Base-by-base conservation (phyloP, 2,888 invertebrate genomes). In the Linyphia triangularis region DNA sequence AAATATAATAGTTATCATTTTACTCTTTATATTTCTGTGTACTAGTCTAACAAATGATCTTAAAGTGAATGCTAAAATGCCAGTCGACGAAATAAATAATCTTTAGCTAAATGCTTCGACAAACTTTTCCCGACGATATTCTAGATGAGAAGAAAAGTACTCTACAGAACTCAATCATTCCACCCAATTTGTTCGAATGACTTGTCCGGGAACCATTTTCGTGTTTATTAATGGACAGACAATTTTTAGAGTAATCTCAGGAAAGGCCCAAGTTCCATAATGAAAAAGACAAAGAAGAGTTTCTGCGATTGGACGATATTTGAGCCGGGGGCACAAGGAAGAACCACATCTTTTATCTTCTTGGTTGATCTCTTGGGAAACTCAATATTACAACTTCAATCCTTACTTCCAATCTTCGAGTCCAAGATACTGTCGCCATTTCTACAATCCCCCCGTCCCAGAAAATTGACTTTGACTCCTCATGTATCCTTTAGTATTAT, bases 301-400 rank as follows among this genome's bases (percentile, higher is more conserved):
- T 16, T 13, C 13, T 5, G 51, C n/a, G 51, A 51, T 51, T 51
- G 51, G 40, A n/a, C 40, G 65, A 33, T 33, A 67, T 51, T 67
- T 57, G 51, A 19, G 43, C 69, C 37, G 13, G 57, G 22, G 37
- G 79, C 73, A 57, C 22, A n/a, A 43, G 51, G 69, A 22, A 24
- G 81, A 69, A 69, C 81, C 33, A 40, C 61, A 69, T 81, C 81
- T 81, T 81, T 81, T 51, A 81, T 81, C 69, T 69, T 81, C 59
- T 16, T 28, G 19, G 22, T 19, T 30, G 16, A 30, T 37, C 81
- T 51, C 69, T 22, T 9, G 81, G 69, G 81, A 81, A 22, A 13
- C 24, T 10, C 33, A 37, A 69, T 81, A 81, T 81, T 81, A 59
- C 59, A 51, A 57, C 81, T 67, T 81, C 81, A 81, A 57, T 69